Percentiles rank a stretch among this genome's conserved stretches.
These are phyloP conservation scores for Aspidapion aeneum DNA, from an alignment of 2,888 invertebrate genomes.

Conservation along the genomic window DNA sequence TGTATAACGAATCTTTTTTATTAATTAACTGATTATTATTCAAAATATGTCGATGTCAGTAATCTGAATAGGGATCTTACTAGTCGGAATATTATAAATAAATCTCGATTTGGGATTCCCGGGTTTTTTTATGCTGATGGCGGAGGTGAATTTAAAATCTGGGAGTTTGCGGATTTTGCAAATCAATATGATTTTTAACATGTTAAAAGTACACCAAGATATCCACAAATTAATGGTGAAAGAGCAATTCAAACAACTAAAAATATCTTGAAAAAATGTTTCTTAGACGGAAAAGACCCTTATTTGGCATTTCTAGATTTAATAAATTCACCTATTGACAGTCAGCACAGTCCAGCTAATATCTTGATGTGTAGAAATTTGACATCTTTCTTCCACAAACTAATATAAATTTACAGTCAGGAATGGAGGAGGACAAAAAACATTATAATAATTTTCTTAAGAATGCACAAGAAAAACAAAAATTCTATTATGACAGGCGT, in stretches of 20 bases:
- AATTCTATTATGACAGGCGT: background rate
- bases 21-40: no score
- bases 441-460: background rate
- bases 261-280: background rate
- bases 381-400: background rate
- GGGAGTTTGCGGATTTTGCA: background rate
- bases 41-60: no score
- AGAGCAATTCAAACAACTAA: background rate
- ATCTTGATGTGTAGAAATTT: background rate
- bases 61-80: background rate
- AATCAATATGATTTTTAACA: background rate
- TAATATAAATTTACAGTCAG: background rate
- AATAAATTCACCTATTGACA: background rate
- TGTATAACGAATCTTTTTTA: background rate
- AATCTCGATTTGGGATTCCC: background rate
- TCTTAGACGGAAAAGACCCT: background rate
- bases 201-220: background rate
- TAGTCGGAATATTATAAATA: background rate
- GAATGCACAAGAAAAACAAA: background rate
- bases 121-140: background rate
- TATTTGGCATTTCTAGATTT: background rate
- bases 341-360: background rate
- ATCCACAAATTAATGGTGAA: background rate
- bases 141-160: background rate
- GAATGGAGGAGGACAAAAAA: background rate